These are phyloP conservation scores for Rhopalosiphum padi DNA, from an alignment of 1,140 invertebrate species.

Conservation along the genomic window DNA sequence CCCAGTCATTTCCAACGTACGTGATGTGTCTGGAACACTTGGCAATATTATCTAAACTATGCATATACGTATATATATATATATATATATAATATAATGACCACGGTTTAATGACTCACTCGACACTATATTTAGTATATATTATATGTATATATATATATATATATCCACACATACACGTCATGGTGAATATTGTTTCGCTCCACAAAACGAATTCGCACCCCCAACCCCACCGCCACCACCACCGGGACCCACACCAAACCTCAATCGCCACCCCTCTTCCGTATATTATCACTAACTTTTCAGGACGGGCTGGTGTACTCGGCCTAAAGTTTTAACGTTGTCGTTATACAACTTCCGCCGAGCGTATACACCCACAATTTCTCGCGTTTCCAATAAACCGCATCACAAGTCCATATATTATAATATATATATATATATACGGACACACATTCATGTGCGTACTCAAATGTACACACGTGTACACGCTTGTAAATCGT, in stretches of 20 bases:
- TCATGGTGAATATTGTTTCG: slow-evolving; percentile 15
- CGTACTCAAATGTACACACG: background rate
- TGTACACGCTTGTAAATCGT: background rate
- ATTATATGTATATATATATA: slow-evolving; percentile 6
- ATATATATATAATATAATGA: slow-evolving; percentile 9
- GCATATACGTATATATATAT: background rate
- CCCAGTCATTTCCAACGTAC: background rate
- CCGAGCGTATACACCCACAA: background rate
- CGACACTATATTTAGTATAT: slow-evolving; percentile 1
- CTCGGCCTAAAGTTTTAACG: slow-evolving; percentile 15
- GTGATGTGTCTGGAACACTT: slow-evolving; percentile 25
- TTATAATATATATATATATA: background rate
- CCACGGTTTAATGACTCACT: slow-evolving; percentile 36
- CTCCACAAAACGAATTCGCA: background rate
- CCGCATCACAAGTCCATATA: background rate
- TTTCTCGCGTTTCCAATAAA: slow-evolving; percentile 49
- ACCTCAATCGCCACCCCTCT: background rate
- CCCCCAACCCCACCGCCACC: background rate
- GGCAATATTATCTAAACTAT: slow-evolving; percentile 8
- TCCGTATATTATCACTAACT: slow-evolving; percentile 9
- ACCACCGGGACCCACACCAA: background rate
- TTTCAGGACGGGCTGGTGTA: background rate
- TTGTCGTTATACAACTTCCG: slow-evolving; percentile 5
- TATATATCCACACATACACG: background rate
- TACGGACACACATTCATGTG: background rate